These are phyloP conservation scores for Ahaetulla prasina DNA, from an alignment of 2,113 vertebrate species.

Conservation along the genomic window DNA sequence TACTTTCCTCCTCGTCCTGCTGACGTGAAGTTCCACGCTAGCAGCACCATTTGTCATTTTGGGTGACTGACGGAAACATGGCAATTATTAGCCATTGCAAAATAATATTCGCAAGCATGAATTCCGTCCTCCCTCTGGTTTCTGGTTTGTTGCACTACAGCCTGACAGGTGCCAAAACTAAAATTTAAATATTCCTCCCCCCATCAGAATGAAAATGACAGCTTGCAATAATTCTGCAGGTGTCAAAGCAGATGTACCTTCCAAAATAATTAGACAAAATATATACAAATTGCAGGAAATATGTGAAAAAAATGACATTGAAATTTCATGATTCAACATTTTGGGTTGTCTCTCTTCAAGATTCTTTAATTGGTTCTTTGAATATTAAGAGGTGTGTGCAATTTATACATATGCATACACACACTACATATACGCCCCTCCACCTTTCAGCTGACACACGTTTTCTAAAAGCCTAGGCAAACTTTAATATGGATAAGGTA, in stretches of 20 bases:
- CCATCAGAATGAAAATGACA: constrained; percentile 78
- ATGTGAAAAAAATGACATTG: constrained; percentile 39
- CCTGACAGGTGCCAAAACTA: constrained; percentile 83
- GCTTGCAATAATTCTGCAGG: constrained; percentile 80
- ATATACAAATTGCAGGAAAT: constrained; percentile 67
- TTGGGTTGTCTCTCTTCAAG: constrained; percentile 1
- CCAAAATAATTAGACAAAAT: constrained; percentile 74
- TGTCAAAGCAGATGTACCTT: constrained; percentile 78
- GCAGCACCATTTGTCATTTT: constrained; percentile 69
- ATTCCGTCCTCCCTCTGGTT: background rate
- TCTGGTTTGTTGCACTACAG: constrained; percentile 33
- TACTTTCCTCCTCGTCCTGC: constrained; percentile 60
- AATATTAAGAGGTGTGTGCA: background rate
- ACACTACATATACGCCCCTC: background rate
- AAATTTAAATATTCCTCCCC: constrained; percentile 75
- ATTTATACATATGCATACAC: background rate
- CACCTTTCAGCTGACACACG: background rate
- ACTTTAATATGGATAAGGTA: background rate
- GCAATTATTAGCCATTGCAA: constrained; percentile 72
- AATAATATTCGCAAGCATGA: constrained; percentile 66
- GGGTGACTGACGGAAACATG: constrained; percentile 72
- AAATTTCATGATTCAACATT: constrained; percentile 52
- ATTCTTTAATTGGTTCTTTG: constrained; percentile 21
- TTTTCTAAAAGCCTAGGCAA: background rate
- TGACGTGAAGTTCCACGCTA: constrained; percentile 69